These are phyloP conservation scores for Dipus sagitta DNA, from an alignment of 2,797 vertebrate genomes.

Conservation along the genomic window DNA sequence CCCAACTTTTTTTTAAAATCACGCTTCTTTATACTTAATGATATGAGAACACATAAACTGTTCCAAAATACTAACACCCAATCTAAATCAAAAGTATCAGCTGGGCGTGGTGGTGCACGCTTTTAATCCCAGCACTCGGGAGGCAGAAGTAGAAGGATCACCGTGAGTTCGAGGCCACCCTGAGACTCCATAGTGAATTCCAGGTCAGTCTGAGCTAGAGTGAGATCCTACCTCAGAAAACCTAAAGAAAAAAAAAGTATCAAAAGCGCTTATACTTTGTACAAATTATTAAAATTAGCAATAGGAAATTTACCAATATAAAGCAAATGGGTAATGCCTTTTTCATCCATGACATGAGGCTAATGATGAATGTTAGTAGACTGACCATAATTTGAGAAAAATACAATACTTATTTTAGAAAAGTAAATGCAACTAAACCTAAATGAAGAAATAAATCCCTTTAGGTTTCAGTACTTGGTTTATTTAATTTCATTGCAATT, in stretches of 20 bases:
- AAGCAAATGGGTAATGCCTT: not conserved
- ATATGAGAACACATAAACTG: not conserved
- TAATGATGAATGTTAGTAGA: not conserved
- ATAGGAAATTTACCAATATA: constrained; percentile 23
- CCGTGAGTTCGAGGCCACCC: too few relatives aligned
- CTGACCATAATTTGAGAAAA: constrained; percentile 9
- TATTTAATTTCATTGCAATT: constrained; percentile 68
- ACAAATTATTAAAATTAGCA: constrained; percentile 36
- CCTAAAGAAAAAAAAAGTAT: too few relatives aligned
- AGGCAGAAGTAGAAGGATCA: too few relatives aligned
- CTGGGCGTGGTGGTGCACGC: too few relatives aligned
- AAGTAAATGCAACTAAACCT: constrained; percentile 32
- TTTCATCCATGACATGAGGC: not conserved
- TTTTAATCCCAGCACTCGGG: too few relatives aligned
- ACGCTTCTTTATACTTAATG: not conserved
- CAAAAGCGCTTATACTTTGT: not conserved
- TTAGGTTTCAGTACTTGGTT: constrained; percentile 58
- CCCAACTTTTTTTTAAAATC: too few relatives aligned
- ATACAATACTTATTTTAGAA: constrained; percentile 50
- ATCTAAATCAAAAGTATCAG: too few relatives aligned
- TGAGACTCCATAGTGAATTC: too few relatives aligned
- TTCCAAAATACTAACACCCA: constrained; percentile 33
- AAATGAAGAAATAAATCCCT: constrained; percentile 48
- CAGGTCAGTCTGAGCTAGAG: too few relatives aligned
- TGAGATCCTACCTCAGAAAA: too few relatives aligned